These are phyloP conservation scores for Ctena decussata DNA, from an alignment of 2,888 invertebrate species.

Conservation along the genomic window DNA sequence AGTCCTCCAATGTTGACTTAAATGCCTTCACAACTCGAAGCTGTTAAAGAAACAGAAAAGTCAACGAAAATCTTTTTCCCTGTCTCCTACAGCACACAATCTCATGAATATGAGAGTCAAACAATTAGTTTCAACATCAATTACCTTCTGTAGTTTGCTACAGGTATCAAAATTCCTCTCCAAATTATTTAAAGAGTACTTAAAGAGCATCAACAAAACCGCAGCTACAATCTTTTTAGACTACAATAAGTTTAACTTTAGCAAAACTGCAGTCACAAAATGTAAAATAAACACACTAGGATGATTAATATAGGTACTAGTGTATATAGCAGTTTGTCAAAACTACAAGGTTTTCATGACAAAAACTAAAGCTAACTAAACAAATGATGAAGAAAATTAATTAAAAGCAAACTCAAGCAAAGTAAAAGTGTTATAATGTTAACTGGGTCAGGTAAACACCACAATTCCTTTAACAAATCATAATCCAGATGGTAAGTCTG, in stretches of 20 bases:
- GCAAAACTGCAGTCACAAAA: constrained; percentile 8
- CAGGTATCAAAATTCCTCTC: neutral
- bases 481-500: too few relatives aligned
- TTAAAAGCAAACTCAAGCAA: constrained; percentile 14
- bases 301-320: constrained; percentile 11
- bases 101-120: neutral
- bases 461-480: too few relatives aligned
- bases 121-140: neutral
- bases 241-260: neutral
- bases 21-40: constrained; percentile 99
- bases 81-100: neutral
- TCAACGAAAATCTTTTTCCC: constrained; percentile 2
- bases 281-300: constrained; percentile 10
- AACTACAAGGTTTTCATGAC: constrained; percentile 9
- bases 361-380: constrained; percentile 5
- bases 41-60: constrained; percentile 91
- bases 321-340: constrained; percentile 5
- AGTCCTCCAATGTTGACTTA: constrained; percentile 99
- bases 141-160: neutral
- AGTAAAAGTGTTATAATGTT: constrained; percentile 2
- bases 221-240: constrained; percentile 63
- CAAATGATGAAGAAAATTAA: neutral
- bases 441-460: constrained; percentile 8
- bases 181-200: neutral
- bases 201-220: constrained; percentile 52